Conservation (phyloP, 2,797 vertebrate genomes). For the Muscicapa comitata region DNA sequence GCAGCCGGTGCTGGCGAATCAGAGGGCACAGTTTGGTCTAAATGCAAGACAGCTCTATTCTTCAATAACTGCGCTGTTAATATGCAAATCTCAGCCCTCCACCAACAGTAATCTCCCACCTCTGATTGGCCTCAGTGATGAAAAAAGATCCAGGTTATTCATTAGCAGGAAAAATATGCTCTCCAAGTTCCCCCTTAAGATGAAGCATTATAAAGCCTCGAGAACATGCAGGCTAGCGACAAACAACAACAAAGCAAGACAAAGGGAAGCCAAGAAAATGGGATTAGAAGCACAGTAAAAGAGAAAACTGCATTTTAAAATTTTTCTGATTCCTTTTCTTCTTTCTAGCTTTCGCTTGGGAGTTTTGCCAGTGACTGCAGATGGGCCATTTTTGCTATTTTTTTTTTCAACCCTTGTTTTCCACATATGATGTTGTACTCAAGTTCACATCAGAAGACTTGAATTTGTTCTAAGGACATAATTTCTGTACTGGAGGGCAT, state of each 20-base stretch:
- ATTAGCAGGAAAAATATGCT: background rate
- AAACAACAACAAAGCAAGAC: conserved; percentile 8
- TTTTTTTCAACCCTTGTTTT: background rate
- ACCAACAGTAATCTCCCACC: background rate
- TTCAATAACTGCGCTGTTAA: conserved; percentile 21
- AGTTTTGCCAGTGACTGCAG: background rate
- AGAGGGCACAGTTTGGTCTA: background rate
- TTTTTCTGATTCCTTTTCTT: background rate
- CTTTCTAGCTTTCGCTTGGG: background rate
- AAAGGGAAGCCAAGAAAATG: background rate
- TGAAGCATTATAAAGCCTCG: background rate
- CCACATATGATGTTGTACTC: background rate
- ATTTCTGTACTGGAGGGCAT: background rate
- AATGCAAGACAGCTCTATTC: background rate
- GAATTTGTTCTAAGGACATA: background rate
- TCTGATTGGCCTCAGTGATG: conserved; percentile 24
- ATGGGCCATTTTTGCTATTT: background rate
- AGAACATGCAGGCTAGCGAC: background rate
- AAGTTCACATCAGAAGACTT: background rate
- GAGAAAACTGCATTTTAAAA: background rate
- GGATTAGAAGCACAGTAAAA: conserved; percentile 1
- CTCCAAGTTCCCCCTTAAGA: background rate
- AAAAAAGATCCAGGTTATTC: conserved; percentile 16
- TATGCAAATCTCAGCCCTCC: conserved; percentile 34
- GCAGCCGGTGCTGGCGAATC: background rate